A percentile compares a stretch with the other conserved stretches of the same genome.
phyloP scores from a whole-genome alignment of 2,113 vertebrate genomes.

The Labrus mixtus region DNA sequence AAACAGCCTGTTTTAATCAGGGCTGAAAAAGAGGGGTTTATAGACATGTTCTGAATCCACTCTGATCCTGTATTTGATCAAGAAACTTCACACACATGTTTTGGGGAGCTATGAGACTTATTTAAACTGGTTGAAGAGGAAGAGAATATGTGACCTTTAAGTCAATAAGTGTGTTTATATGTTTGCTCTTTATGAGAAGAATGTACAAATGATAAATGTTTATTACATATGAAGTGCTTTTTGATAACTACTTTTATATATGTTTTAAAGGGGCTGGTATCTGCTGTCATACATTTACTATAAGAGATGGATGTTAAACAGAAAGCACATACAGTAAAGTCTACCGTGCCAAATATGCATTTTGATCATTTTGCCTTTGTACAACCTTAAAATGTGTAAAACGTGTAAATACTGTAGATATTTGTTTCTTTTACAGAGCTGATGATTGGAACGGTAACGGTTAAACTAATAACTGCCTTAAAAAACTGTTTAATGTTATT shows the following conservation, averaged over 20 bases:
- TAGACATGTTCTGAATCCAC: too few relatives aligned
- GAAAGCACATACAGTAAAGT: background rate
- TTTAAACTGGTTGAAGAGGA: too few relatives aligned
- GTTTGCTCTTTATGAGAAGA: constrained; percentile 10
- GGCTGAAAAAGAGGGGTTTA: too few relatives aligned
- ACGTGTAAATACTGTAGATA: constrained; percentile 49
- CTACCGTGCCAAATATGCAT: background rate
- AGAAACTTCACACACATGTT: too few relatives aligned
- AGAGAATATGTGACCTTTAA: too few relatives aligned
- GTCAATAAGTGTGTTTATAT: background rate
- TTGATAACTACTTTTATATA: constrained; percentile 11
- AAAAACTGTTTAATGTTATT: background rate
- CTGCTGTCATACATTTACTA: background rate
- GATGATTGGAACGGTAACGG: background rate
- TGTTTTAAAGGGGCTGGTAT: constrained; percentile 16
- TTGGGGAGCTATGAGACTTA: too few relatives aligned
- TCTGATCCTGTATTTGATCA: too few relatives aligned
- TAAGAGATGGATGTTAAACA: background rate
- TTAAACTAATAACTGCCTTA: background rate
- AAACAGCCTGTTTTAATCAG: too few relatives aligned
- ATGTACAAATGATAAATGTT: constrained; percentile 30
- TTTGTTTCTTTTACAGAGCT: background rate
- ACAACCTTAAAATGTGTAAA: constrained; percentile 14
- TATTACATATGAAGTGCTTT: constrained; percentile 17
- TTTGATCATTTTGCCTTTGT: background rate